Evolutionary conservation across 2,888 invertebrate species (phyloP).

Genomic region (Sabatieria punctata): DNA sequence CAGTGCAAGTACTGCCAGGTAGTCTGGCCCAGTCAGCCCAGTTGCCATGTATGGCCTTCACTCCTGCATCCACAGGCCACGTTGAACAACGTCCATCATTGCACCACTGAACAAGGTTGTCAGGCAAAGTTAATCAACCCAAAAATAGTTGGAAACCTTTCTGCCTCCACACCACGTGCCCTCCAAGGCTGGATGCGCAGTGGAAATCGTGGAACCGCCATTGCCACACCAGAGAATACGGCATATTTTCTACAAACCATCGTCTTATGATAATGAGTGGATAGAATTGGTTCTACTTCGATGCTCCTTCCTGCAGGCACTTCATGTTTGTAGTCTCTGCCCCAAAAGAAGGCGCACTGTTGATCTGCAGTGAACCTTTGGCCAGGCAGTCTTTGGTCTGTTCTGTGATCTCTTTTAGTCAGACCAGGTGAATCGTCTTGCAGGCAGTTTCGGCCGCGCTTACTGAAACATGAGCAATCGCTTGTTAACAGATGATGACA

Average conservation of each 20-base stretch:
- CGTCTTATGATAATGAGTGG: not conserved
- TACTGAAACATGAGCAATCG: too few relatives aligned
- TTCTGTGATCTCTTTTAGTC: slow-evolving; percentile 20
- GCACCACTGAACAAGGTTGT: slow-evolving; percentile 20
- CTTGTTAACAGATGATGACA: not conserved
- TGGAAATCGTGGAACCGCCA: slow-evolving; percentile 28
- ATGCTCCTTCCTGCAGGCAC: slow-evolving; percentile 22
- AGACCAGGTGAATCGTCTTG: slow-evolving; percentile 21
- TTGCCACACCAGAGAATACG: slow-evolving; percentile 30
- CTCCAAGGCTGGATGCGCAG: slow-evolving; percentile 30
- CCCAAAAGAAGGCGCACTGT: slow-evolving; percentile 31
- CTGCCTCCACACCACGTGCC: slow-evolving; percentile 28
- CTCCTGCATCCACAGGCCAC: slow-evolving; percentile 16
- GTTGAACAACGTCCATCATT: slow-evolving; percentile 22
- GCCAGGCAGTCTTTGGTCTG: slow-evolving; percentile 23
- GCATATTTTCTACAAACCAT: slow-evolving; percentile 22
- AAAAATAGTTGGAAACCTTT: slow-evolving; percentile 12
- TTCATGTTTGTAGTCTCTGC: slow-evolving; percentile 26
- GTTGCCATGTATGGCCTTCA: slow-evolving; percentile 19
- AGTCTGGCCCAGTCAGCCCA: slow-evolving; percentile 27
- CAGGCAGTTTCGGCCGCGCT: slow-evolving; percentile 20
- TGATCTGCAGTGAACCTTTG: slow-evolving; percentile 30
- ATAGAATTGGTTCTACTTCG: not conserved
- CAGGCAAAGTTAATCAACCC: not conserved
- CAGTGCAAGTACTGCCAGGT: slow-evolving; percentile 21